A percentile compares a stretch with the other conserved stretches of the same genome.
Evolutionary conservation across 2,113 vertebrate genomes (phyloP).

Genomic region (Elaphurus davidianus): DNA sequence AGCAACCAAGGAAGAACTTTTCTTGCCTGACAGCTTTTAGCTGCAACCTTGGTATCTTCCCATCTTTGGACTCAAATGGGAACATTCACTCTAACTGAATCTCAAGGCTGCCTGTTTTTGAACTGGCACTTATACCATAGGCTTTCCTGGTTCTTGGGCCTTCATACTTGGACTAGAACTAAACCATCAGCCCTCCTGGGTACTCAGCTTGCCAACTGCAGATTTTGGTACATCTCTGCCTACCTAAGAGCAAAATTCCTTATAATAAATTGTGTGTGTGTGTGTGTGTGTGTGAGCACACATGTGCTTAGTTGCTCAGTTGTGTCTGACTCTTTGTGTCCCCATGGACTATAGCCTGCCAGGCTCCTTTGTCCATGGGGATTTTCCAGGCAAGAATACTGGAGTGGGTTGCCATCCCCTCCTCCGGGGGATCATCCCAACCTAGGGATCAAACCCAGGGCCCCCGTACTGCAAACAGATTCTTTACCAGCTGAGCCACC

Average conservation of each 20-base stretch:
- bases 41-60: not conserved
- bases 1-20: not conserved
- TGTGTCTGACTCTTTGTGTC: fast-evolving
- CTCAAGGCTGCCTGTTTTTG: not conserved
- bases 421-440: not conserved
- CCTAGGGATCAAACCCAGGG: not conserved
- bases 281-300: not conserved
- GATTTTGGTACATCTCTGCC: not conserved
- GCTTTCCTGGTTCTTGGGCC: not conserved
- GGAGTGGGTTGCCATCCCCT: not conserved
- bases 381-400: not conserved
- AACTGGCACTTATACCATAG: not conserved
- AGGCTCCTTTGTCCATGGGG: not conserved
- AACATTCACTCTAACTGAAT: not conserved
- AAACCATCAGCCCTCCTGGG: not conserved
- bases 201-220: not conserved
- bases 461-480: not conserved
- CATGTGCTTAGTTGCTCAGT: not conserved
- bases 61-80: not conserved
- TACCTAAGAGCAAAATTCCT: not conserved
- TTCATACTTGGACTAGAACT: not conserved
- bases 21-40: not conserved
- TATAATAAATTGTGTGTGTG: not conserved
- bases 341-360: not conserved
- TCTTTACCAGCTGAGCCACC: not conserved